phyloP scores from a whole-genome alignment of 1,140 invertebrate genomes.

The Drosophila parabipectinata region DNA sequence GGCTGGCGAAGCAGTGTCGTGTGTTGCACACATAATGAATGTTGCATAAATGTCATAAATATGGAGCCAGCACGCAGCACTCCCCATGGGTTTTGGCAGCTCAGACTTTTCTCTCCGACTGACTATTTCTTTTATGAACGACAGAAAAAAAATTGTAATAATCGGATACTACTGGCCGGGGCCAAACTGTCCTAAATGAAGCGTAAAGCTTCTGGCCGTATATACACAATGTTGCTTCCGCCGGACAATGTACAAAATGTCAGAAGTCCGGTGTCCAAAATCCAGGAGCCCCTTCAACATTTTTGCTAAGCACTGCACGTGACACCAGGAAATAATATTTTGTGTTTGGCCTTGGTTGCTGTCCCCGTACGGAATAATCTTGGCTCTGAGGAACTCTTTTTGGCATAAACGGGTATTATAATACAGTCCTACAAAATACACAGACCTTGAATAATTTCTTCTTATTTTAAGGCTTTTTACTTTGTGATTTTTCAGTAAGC shows the following conservation, averaged over 20 bases:
- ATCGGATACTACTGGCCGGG: conserved; percentile 23
- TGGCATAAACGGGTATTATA: conserved; percentile 22
- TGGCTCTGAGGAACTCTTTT: background rate
- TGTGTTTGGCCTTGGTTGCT: conserved; percentile 15
- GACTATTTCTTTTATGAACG: background rate
- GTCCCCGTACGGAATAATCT: conserved; percentile 28
- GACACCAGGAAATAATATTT: conserved; percentile 31
- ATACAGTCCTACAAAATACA: conserved; percentile 29
- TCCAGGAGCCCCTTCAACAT: conserved; percentile 38
- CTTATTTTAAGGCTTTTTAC: too few relatives aligned
- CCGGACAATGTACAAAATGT: conserved; percentile 26
- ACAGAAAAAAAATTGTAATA: conserved; percentile 53
- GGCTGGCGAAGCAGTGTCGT: conserved; percentile 11
- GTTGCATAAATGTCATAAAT: conserved; percentile 67
- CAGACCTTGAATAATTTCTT: too few relatives aligned
- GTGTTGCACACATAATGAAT: conserved; percentile 63
- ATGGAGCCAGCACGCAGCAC: conserved; percentile 47
- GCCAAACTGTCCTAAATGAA: conserved; percentile 40
- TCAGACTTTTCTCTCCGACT: conserved; percentile 7
- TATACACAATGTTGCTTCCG: conserved; percentile 39
- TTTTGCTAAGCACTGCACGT: conserved; percentile 61
- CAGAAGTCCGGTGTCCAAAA: conserved; percentile 9
- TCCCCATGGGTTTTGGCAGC: conserved; percentile 8
- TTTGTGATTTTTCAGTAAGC: too few relatives aligned
- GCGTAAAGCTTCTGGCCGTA: conserved; percentile 34